Conservation (phyloP, 53 echinoderm and acorn worm genomes). For the Holothuria leucospilota region DNA sequence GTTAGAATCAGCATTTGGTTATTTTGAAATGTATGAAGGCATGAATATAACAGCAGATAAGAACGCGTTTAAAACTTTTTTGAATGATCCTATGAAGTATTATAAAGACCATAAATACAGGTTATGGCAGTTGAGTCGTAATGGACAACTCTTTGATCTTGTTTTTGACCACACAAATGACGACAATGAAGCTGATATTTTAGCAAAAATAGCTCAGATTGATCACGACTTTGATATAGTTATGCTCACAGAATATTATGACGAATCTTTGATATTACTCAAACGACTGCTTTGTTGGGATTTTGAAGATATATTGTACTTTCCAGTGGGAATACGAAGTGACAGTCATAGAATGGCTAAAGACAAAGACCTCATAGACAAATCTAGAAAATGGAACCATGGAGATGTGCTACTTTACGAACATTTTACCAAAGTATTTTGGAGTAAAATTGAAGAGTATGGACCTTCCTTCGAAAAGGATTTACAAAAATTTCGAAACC, state of each 20-base stretch:
- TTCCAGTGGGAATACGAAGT: slow-evolving; percentile 57
- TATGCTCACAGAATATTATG: slow-evolving; percentile 67
- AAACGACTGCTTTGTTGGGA: slow-evolving; percentile 70
- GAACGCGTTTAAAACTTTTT: slow-evolving; percentile 58
- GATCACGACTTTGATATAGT: slow-evolving; percentile 65
- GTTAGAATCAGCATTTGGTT: slow-evolving; percentile 80
- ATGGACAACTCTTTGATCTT: slow-evolving; percentile 72
- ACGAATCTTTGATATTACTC: slow-evolving; percentile 69
- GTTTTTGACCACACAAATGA: slow-evolving; percentile 69
- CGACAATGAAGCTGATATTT: slow-evolving; percentile 35
- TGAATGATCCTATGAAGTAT: slow-evolving; percentile 56
- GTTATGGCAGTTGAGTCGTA: slow-evolving; percentile 65
- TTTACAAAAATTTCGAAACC: slow-evolving; percentile 56
- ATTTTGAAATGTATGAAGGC: slow-evolving; percentile 67
- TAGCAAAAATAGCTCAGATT: slow-evolving; percentile 49
- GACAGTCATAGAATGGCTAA: slow-evolving; percentile 13
- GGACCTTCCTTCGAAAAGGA: slow-evolving; percentile 75
- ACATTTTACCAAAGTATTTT: slow-evolving; percentile 82
- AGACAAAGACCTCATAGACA: slow-evolving; percentile 24
- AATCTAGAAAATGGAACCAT: slow-evolving; percentile 65
- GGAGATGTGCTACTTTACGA: slow-evolving; percentile 74
- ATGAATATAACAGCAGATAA: slow-evolving; percentile 42
- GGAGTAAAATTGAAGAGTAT: slow-evolving; percentile 70
- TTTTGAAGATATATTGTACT: slow-evolving; percentile 63
- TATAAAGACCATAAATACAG: slow-evolving; percentile 35